Base-by-base conservation (phyloP, 1,140 invertebrate species). In the Caenorhabditis inopinata region DNA sequence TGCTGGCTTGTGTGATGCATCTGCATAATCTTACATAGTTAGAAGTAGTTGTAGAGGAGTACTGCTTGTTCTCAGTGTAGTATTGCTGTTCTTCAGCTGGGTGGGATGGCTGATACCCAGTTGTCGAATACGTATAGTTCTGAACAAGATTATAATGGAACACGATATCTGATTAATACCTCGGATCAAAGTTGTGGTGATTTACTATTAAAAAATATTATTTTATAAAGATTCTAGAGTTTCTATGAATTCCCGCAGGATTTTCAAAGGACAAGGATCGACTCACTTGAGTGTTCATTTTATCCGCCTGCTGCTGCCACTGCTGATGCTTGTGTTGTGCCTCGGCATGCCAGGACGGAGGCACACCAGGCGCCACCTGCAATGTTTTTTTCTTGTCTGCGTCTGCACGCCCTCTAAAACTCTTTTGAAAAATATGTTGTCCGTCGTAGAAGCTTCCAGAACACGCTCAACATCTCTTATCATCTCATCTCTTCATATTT, bases 301-400 rank as follows among this genome's bases (percentile, higher is more conserved):
- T 46, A 46, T 84, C 76, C 32, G 81, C 58, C n/a, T 77, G 82
- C 11, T 51, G 80, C 80, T 82, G 80, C 83, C 83, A 83, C 32
- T 76, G 47, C 6, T 76, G 68, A 49, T 83, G 83, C 42, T 78
- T 83, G 27, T 78, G 62, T 46, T 83, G 62, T 53, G 83, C 80
- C 32, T 73, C 23, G 27, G 74, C 47, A 32, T 83, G 76, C 83
- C 83, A 84, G 18, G 78, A 38, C 5, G 82, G 83, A 73, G 82
- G 76, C 38, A 49, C 58, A 16, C 45, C 53, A 21, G 79, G 46
- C 35, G 83, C 83, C 38, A 83, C 82, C 79, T 80, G 48, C 23
- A 80, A 73, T 21, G n/a, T 68, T 68, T 68, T 38, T 68, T 68
- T 23, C 58, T 68, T 68, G 58, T 68, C 38, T 68, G n/a, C 38